Evolutionary conservation across 2,888 invertebrate species (phyloP).

Genomic region (Lathronympha strigana): DNA sequence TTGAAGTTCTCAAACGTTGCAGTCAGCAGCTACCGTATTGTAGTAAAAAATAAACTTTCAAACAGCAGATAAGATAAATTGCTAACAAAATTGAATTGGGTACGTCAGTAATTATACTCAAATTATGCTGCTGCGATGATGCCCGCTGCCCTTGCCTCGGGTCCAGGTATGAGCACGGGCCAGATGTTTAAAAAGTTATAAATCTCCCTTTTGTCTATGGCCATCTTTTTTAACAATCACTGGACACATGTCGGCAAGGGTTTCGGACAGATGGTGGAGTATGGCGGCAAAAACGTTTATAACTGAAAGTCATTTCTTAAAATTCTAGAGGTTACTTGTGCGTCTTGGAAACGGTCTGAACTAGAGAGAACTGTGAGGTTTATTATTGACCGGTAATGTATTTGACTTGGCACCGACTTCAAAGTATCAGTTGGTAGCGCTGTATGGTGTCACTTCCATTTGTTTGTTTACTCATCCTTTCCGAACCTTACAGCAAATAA

Average conservation of each 20-base stretch:
- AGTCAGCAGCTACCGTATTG: not conserved
- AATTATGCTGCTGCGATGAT: too few relatives aligned
- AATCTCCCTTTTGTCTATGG: constrained; percentile 75
- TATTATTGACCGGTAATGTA: not conserved
- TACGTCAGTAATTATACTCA: constrained; percentile 26
- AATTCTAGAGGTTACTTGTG: not conserved
- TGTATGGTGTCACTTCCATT: too few relatives aligned
- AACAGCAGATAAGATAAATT: constrained; percentile 18
- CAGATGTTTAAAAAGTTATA: constrained; percentile 72
- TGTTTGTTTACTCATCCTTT: too few relatives aligned
- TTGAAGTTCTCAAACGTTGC: not conserved
- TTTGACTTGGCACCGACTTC: too few relatives aligned
- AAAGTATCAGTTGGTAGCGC: too few relatives aligned
- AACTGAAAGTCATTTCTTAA: constrained; percentile 35
- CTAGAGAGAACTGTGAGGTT: not conserved
- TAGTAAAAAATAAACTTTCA: constrained; percentile 2
- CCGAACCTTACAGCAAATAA: too few relatives aligned
- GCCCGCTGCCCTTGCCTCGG: constrained; percentile 50
- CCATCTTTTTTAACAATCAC: constrained; percentile 66
- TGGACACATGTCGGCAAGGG: constrained; percentile 69
- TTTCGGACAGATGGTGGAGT: constrained; percentile 57
- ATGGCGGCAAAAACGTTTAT: constrained; percentile 31
- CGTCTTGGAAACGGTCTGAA: not conserved
- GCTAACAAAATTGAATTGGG: constrained; percentile 28
- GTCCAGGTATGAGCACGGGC: constrained; percentile 61